phyloP scores from a whole-genome alignment of 2,113 vertebrate species.

The Xenopus tropicalis region DNA sequence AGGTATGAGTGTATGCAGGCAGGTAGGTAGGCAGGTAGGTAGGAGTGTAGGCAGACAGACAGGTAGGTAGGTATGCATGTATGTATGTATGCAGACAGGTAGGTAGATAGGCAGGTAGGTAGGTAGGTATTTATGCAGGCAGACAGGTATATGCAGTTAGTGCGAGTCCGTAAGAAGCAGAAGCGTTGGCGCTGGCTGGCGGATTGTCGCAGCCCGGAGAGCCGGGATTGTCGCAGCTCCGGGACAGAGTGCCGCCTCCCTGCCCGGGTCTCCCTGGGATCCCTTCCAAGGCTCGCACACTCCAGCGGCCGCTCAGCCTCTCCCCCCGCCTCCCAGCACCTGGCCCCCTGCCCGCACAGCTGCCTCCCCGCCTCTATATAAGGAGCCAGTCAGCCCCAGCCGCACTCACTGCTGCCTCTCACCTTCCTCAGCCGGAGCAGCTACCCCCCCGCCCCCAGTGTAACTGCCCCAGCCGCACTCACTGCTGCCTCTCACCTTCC shows the following conservation, averaged over 20 bases:
- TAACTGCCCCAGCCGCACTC: not conserved
- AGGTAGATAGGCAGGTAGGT: too few relatives aligned
- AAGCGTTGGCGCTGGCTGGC: too few relatives aligned
- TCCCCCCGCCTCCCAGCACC: conserved; percentile 60
- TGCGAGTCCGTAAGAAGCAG: too few relatives aligned
- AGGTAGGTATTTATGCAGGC: too few relatives aligned
- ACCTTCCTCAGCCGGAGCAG: too few relatives aligned
- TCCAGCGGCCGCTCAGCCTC: conserved; percentile 58
- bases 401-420: not conserved
- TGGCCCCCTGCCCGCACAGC: conserved; percentile 65
- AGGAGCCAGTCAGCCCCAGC: conserved; percentile 52
- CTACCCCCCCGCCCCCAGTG: too few relatives aligned
- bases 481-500: not conserved
- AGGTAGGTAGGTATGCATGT: too few relatives aligned
- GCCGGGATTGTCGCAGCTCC: not conserved
- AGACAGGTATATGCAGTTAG: too few relatives aligned
- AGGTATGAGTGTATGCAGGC: too few relatives aligned
- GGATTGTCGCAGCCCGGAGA: not conserved
- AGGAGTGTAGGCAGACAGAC: too few relatives aligned
- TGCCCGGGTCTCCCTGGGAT: conserved; percentile 51
- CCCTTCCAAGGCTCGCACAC: conserved; percentile 63
- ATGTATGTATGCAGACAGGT: too few relatives aligned
- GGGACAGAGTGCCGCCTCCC: not conserved
- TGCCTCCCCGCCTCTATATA: conserved; percentile 88
- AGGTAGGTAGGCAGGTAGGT: too few relatives aligned